Base-by-base conservation (phyloP, 2,797 vertebrate genomes). In the Phrynocephalus vlangalii region DNA sequence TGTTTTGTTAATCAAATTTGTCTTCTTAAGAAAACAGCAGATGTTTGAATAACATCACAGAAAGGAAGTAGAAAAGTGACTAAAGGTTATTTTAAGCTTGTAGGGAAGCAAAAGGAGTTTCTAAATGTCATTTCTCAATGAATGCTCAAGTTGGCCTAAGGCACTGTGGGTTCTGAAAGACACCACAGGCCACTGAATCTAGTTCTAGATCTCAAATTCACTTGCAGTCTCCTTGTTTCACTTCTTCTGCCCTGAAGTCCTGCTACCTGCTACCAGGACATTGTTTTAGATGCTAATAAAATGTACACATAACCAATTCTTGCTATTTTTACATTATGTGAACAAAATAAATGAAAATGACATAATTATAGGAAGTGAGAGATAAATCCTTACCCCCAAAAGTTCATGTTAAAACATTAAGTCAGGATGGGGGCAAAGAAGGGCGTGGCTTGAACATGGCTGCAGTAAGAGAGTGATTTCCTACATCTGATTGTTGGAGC, bases 81-180 rank as follows among this genome's bases (percentile, higher is more conserved):
- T 11, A 20, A 56, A 79, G 76, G 77, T 86, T 77, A 79, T 50
- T 71, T 71, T 38, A 86, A 56, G 66, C 67, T 86, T 79, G 66
- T 79, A 38, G 22, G 48, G 22, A 71, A 56, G 22, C 50, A 78
- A 24, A 67, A 67, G 52, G 20, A 28, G 48, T 70, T 33, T 85
- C 30, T 86, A 79, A 86, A 86, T 38, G 67, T 56, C n/a, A 79
- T 16, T 86, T 22, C 24, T 8, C 67, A 70, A 50, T 28, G 52
- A 84, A 84, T 76, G 72, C 24, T 30, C 56, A 30, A 22, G 56
- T 79, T 44, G 56, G 50, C 67, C 77, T 56, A 60, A 73, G 52
- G 70, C 50, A 70, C 76, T 56, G 13, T 22, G 66, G 6, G 48
- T 33, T 18, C 1, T 38, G 8, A 6, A 79, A 78, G 82, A 56